Base-by-base conservation (phyloP, 2,888 invertebrate species). In the Allolobophora icterica region DNA sequence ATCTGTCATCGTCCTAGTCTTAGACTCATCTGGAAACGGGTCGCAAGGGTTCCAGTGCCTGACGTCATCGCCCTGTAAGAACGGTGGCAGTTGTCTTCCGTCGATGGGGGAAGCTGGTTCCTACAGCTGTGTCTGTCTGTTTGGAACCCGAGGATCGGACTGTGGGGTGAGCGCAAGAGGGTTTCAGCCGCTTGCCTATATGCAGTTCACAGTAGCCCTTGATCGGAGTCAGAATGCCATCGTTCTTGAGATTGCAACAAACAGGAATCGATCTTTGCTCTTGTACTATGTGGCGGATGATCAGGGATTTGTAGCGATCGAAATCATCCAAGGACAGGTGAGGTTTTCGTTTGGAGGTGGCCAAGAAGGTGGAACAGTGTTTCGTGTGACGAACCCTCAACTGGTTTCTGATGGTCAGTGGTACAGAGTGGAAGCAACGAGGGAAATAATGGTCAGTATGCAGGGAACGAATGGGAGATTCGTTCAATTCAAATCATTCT, bases 81-180 rank as follows among this genome's bases (percentile, higher is more conserved):
- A 97, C 93, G 97, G 97, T 92, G 98, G 97, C 0, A 97, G 97
- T 93, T 99, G 99, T 94, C 89, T 91, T 58, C 94, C 94, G 6
- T 3, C 30, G 45, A 42, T 0, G 33, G 89, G 40, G 2, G 34
- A 30, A 33, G 15, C 98, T 17, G 98, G 98, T 71, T 35, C 90
- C 5, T 98, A 97, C 94, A 94, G 95, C 38, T 96, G 96, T 93
- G 97, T 97, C 93, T 99, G 99, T 94, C 97, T 97, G 0, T 97
- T 97, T 94, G 98, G 98, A 24, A 95, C 95, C 93, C 98, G 98
- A 94, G 99, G 99, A 19, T 96, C 97, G 84, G 97, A 98, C 94
- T 99, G 99, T 95, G 98, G 99, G 95, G 97, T 97, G 93, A 97
- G 98, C 2, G 98, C 98, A 2, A 98, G 97, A 94, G 98, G 98